Percentiles rank a stretch among this genome's conserved stretches.
Evolutionary conservation across 2,113 vertebrate species (phyloP).

Genomic region (Microcebus ravelobensis): DNA sequence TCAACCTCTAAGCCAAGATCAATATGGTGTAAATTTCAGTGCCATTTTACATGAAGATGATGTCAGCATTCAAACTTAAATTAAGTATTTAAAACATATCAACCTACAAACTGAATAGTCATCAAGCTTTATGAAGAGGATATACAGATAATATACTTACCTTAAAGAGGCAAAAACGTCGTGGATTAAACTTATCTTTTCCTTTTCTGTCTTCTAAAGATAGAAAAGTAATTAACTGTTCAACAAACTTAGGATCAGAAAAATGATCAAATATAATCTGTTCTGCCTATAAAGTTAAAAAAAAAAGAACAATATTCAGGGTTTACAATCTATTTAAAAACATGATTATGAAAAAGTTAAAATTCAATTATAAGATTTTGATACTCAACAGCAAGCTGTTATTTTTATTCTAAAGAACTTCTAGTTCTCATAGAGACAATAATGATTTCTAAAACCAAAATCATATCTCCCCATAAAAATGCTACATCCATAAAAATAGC

Average conservation of each 20-base stretch:
- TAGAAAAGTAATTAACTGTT: constrained; percentile 96
- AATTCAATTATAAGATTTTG: constrained; percentile 9
- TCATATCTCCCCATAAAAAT: not conserved
- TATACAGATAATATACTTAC: constrained; percentile 82
- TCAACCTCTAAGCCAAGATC: not conserved
- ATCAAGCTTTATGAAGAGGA: not conserved
- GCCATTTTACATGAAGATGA: not conserved
- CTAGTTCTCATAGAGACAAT: not conserved
- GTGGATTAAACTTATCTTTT: constrained; percentile 98
- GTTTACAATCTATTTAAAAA: constrained; percentile 48
- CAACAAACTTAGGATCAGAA: constrained; percentile 94
- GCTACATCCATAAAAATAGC: not conserved
- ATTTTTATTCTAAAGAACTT: not conserved
- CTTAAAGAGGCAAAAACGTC: constrained; percentile 99
- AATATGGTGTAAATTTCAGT: not conserved
- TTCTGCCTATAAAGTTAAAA: constrained; percentile 89
- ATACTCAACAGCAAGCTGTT: not conserved
- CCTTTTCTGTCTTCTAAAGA: constrained; percentile 98
- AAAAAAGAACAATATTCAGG: constrained; percentile 51
- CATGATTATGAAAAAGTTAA: constrained; percentile 35
- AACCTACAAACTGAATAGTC: not conserved
- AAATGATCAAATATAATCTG: constrained; percentile 97
- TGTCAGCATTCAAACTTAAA: not conserved
- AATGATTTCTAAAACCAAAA: not conserved
- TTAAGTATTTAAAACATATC: constrained; percentile 3